Evolutionary conservation across 2,113 vertebrate genomes (phyloP), one percentile per base, ranked within the genome.

Genomic region (Corythaixoides concolor): DNA sequence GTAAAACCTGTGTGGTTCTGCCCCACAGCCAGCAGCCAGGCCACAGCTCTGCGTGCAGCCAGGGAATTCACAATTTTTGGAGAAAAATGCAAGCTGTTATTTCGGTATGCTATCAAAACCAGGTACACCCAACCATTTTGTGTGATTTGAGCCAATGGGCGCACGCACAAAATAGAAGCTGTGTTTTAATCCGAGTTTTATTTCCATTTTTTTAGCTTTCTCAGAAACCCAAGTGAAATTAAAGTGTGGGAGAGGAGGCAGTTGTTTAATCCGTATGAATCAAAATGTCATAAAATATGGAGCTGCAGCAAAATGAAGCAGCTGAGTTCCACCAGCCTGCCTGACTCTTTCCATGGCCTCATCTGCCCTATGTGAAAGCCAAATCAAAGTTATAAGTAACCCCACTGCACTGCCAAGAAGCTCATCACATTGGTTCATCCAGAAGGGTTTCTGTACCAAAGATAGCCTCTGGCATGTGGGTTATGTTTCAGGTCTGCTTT

Each of bases 371-470:
- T 59, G 37, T 33, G 10, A 74, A 56, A 90, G n/a, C 85, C 76
- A 95, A 81, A 88, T 77, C 77, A n/a, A 60, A 76, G 56, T 67
- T 88, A 16, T n/a, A 69, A 95, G 91, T 68, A 73, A 81, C 69
- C 53, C 62, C 16, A 8, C 76, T 87, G 35, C 56, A 17, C 68
- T 92, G 95, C 88, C 95, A 96, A 90, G 58, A 81, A 83, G 32
- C 35, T 88, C 85, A 59, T 92, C 33, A 5, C 4, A 0, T 64
- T 63, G 92, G 66, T 94, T 92, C 82, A 79, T 78, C 85, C 96
- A 95, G 77, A 95, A 94, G 89, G 84, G 55, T 35, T 88, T 53
- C 79, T 85, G 74, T 77, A 89, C 90, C 92, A 91, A 97, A 95
- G 89, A 93, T 78, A 97, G 82, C 84, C 68, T 66, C 77, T 59